Evolutionary conservation across 2,113 vertebrate genomes (phyloP).

Genomic region (Aegotheles bennettii): DNA sequence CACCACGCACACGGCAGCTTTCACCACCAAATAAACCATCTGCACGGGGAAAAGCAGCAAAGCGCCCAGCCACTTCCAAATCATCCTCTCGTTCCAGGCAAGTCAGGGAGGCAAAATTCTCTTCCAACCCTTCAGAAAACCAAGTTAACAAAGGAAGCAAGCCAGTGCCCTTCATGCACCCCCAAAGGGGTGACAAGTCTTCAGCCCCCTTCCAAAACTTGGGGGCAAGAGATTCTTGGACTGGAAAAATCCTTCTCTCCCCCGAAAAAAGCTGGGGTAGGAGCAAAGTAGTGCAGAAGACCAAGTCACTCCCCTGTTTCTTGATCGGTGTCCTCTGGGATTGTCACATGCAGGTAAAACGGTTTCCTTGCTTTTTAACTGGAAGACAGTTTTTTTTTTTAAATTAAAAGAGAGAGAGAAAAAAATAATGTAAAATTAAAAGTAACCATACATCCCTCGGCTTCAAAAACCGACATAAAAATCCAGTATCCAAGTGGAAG

Average conservation of each 20-base stretch:
- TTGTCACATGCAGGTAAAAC: constrained; percentile 44
- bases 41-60: constrained; percentile 84
- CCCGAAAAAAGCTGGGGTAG: neutral
- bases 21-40: constrained; percentile 77
- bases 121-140: neutral
- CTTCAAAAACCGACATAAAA: constrained; percentile 46
- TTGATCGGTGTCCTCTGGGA: constrained; percentile 31
- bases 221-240: neutral
- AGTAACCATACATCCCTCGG: constrained; percentile 34
- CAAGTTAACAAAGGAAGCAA: neutral
- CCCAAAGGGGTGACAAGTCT: constrained; percentile 17
- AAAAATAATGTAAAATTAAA: constrained; percentile 25
- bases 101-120: constrained; percentile 20
- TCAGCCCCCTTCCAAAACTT: constrained; percentile 43
- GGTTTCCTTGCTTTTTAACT: neutral
- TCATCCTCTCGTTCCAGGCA: constrained; percentile 75
- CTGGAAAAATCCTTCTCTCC: neutral
- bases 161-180: constrained; percentile 34
- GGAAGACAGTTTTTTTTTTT: neutral
- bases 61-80: constrained; percentile 81
- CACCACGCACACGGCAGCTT: constrained; percentile 74
- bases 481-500: constrained; percentile 36
- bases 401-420: neutral
- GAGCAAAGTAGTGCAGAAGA: neutral
- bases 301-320: constrained; percentile 4